phyloP scores from a whole-genome alignment of 2,113 vertebrate genomes.

The Phodopus roborovskii region DNA sequence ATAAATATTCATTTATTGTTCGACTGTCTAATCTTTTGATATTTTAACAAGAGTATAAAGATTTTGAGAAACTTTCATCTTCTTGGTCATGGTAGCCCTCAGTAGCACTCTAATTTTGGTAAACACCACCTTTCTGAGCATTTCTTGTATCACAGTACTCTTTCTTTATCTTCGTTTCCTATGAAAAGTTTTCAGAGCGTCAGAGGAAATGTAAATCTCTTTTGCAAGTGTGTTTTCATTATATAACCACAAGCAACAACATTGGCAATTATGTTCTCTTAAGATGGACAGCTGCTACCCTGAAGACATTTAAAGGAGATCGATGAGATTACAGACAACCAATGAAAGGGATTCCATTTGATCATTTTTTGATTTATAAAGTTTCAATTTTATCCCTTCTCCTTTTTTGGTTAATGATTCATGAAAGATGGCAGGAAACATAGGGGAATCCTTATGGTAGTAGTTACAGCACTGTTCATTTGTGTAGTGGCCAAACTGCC shows the following conservation, averaged over 20 bases:
- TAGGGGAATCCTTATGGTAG: not conserved
- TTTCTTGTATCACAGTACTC: not conserved
- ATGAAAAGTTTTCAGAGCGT: not conserved
- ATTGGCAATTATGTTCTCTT: not conserved
- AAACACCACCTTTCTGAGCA: not conserved
- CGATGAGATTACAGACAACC: not conserved
- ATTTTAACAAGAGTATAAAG: not conserved
- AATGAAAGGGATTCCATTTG: not conserved
- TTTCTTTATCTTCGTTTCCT: not conserved
- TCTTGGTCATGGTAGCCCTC: not conserved
- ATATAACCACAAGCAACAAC: not conserved
- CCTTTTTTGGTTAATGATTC: not conserved
- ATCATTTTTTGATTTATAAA: not conserved
- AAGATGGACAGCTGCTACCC: not conserved
- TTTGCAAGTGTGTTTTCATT: not conserved
- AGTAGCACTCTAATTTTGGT: not conserved
- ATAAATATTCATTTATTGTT: not conserved
- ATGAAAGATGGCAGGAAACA: not conserved
- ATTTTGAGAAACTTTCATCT: not conserved
- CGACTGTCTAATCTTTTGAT: not conserved
- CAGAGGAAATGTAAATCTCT: not conserved
- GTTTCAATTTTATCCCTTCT: not conserved
- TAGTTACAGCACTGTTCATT: not conserved
- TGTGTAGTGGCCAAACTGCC: too few species aligned
- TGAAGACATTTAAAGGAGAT: not conserved